Percentiles rank a stretch among this genome's conserved stretches.
These are phyloP conservation scores for Pristionchus exspectatus DNA, from an alignment of 2,888 invertebrate genomes.

Conservation along the genomic window DNA sequence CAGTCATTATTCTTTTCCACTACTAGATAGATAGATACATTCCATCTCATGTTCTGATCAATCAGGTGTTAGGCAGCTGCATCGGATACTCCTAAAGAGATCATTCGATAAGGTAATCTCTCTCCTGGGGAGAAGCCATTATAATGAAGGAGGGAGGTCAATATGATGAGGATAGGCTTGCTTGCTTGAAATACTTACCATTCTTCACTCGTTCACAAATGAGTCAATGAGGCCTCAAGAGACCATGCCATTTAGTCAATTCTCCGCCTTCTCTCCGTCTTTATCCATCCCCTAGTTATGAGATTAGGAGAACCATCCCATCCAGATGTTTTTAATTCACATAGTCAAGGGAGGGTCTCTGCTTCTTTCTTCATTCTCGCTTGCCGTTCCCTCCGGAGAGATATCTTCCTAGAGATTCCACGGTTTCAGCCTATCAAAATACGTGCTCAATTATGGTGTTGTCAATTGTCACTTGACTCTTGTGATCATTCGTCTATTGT, in stretches of 20 bases:
- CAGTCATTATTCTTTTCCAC: too few species aligned
- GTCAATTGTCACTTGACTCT: neutral
- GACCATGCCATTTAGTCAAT: neutral
- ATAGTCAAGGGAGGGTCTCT: neutral
- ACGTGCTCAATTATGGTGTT: neutral
- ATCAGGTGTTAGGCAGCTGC: slow-evolving; percentile 35
- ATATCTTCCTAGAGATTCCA: neutral
- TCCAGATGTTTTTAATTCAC: slow-evolving; percentile 28
- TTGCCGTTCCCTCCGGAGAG: neutral
- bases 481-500: neutral
- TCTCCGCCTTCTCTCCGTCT: neutral
- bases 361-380: neutral
- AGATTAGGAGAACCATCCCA: slow-evolving; percentile 24
- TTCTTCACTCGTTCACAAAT: neutral
- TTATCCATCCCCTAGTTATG: slow-evolving; percentile 7
- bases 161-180: neutral
- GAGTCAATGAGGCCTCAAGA: neutral
- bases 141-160: neutral
- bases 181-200: too few species aligned
- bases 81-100: neutral
- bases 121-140: slow-evolving; percentile 40
- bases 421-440: neutral
- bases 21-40: neutral
- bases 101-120: slow-evolving; percentile 36
- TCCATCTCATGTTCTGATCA: neutral